These are phyloP conservation scores for Zeus faber DNA, from an alignment of 2,113 vertebrate species.

Conservation along the genomic window DNA sequence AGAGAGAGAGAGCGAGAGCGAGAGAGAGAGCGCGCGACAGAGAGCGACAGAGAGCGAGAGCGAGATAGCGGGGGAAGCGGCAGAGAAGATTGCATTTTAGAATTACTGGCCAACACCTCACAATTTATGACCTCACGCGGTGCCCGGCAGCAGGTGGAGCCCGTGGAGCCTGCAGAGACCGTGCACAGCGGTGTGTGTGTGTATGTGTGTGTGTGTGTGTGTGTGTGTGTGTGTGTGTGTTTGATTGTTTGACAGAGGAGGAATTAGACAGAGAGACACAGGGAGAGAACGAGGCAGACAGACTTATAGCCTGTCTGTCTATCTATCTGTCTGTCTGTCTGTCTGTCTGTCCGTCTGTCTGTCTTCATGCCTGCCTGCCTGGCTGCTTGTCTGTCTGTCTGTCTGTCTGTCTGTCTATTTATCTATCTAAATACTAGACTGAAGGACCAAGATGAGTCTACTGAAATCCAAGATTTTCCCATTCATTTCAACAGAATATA, in stretches of 20 bases:
- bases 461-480: too few species aligned
- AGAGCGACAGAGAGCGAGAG: not conserved
- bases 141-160: conserved; percentile 70
- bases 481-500: too few species aligned
- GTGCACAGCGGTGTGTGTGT: conserved; percentile 20
- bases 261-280: not conserved
- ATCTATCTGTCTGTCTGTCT: too few species aligned
- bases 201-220: conserved; percentile 27
- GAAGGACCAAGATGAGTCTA: too few species aligned
- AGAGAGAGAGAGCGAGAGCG: conserved; percentile 2
- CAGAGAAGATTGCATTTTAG: conserved; percentile 74
- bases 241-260: not conserved
- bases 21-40: conserved; percentile 5
- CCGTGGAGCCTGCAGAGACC: conserved; percentile 61
- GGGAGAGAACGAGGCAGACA: not conserved
- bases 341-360: too few species aligned
- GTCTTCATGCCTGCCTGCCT: too few species aligned
- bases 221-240: conserved; percentile 3
- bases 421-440: too few species aligned
- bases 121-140: conserved; percentile 74
- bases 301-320: too few species aligned
- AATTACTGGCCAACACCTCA: conserved; percentile 74
- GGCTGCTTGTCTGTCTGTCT: too few species aligned
- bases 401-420: too few species aligned
- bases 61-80: conserved; percentile 45